Base-by-base conservation (phyloP, 2,888 invertebrate genomes). In the Synanthedon formicaeformis region DNA sequence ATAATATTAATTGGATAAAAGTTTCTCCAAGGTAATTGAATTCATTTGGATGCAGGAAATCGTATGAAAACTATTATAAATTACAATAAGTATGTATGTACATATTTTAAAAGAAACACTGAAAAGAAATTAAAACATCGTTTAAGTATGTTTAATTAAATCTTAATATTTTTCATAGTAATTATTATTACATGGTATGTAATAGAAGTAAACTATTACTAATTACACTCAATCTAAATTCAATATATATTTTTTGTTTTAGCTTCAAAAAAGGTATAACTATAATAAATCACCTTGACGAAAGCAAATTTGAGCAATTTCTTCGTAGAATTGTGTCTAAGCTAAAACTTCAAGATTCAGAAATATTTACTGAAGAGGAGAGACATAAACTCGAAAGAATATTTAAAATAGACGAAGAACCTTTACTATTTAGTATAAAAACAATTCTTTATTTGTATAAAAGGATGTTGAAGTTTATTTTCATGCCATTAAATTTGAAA, bases 301-400 rank as follows among this genome's bases (percentile, higher is more conserved):
- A 75, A 55, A 60, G 64, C 14, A 81, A 78, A 62, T 86, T 81
- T 66, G 85, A 86, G 59, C 82, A 83, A 57, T 82, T 84, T 58
- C 61, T 85, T 1, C 74, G 73, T 49, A 67, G 83, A 53, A 84
- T 86, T 55, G 67, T 79, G 16, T 56, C 69, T 2, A 86, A 83
- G 65, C 56, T 82, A 52, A 81, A 73, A 63, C 59, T 67, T 50
- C 72, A 79, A 57, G 75, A 75, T 48, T 52, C 61, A 48, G 83
- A 84, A 64, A 75, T 85, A 64, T 87, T 87, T 58, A 82, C 75
- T 50, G 71, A 70, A 51, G 80, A 81, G 40, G 86, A 87, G 64
- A 70, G 57, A 57, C 62, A 62, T 41, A 87, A 86, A 60, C 69
- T 87, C 16, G 67, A 72, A 54, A 78, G 71, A 61, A 78, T 87